Conservation (phyloP, 1,140 invertebrate genomes). For the Antheraea pernyi region DNA sequence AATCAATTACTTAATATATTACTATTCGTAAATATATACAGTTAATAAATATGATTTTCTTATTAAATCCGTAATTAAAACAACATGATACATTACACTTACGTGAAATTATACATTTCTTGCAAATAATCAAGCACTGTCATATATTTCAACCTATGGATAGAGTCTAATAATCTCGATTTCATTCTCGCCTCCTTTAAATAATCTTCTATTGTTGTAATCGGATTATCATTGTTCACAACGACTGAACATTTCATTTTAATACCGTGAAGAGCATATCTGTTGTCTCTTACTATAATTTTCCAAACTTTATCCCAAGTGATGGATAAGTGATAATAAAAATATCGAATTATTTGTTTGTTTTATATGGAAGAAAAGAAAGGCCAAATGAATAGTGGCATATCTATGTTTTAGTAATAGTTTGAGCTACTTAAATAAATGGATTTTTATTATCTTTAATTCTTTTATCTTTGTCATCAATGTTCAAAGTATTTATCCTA, state of each 20-base stretch:
- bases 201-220: slow-evolving; percentile 79
- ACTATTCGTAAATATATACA: too few relatives aligned
- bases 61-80: not conserved
- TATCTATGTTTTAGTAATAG: too few relatives aligned
- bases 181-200: slow-evolving; percentile 65
- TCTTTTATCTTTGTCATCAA: slow-evolving; percentile 21
- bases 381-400: too few relatives aligned
- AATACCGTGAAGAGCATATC: slow-evolving; percentile 48
- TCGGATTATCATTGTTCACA: slow-evolving; percentile 62
- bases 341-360: too few relatives aligned
- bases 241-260: slow-evolving; percentile 55
- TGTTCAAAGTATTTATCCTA: not conserved
- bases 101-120: slow-evolving; percentile 83
- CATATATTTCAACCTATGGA: slow-evolving; percentile 81
- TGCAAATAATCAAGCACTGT: slow-evolving; percentile 79
- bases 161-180: slow-evolving; percentile 78
- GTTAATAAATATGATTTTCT: too few relatives aligned
- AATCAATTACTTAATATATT: too few relatives aligned
- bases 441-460: slow-evolving; percentile 9
- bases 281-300: slow-evolving; percentile 28
- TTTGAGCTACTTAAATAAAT: too few relatives aligned
- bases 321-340: too few relatives aligned
- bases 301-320: slow-evolving; percentile 36
- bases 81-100: slow-evolving; percentile 27
- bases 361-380: too few relatives aligned